phyloP scores from a whole-genome alignment of 2,797 vertebrate genomes.

The Megaceryle alcyon region DNA sequence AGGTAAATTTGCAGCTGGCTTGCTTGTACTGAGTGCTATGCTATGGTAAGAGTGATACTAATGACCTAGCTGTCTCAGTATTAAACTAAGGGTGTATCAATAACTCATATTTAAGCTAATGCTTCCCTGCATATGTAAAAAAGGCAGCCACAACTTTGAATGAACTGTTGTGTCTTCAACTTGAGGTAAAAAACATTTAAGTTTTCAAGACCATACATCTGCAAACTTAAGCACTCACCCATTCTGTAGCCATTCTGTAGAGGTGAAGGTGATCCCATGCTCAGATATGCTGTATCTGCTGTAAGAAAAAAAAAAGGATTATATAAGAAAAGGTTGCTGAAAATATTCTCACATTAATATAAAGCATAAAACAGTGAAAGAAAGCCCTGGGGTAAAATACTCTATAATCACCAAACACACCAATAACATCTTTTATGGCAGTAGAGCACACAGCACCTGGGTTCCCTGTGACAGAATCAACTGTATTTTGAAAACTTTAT shows the following conservation, averaged over 20 bases:
- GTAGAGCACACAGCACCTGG: neutral
- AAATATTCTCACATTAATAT: neutral
- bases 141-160: neutral
- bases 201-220: neutral
- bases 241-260: neutral
- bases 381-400: neutral
- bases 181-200: neutral
- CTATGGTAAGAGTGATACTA: neutral
- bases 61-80: neutral
- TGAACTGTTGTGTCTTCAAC: neutral
- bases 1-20: neutral
- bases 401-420: neutral
- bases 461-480: neutral
- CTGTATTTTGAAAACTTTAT: neutral
- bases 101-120: neutral
- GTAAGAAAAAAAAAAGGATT: neutral
- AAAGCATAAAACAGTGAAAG: neutral
- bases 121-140: neutral
- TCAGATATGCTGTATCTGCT: neutral
- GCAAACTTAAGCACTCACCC: conserved; percentile 18
- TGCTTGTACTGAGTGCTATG: neutral
- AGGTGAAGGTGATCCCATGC: neutral
- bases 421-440: neutral
- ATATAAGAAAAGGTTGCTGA: neutral
- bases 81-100: neutral